These are phyloP conservation scores for Bombus consobrinus DNA, from an alignment of 1,140 invertebrate species.

Conservation along the genomic window DNA sequence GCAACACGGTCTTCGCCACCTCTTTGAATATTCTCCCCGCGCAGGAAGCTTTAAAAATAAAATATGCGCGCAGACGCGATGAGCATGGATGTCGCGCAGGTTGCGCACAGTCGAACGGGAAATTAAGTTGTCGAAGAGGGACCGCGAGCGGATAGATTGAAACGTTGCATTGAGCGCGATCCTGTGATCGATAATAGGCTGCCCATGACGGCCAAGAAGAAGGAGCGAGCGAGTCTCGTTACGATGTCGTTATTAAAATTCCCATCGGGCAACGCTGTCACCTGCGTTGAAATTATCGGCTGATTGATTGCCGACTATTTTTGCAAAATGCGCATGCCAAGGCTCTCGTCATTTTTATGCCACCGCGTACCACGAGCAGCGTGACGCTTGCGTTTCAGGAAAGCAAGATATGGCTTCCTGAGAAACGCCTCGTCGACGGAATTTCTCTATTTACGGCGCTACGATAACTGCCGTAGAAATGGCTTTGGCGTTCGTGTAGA, in stretches of 20 bases:
- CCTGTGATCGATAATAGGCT: slow-evolving; percentile 11
- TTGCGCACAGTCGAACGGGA: neutral
- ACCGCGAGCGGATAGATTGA: neutral
- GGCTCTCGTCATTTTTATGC: neutral
- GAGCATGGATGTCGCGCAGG: neutral
- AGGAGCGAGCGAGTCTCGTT: neutral
- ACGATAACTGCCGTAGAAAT: neutral
- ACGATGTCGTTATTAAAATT: slow-evolving; percentile 23
- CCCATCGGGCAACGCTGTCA: neutral
- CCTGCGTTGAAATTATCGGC: slow-evolving; percentile 15
- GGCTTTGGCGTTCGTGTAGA: neutral
- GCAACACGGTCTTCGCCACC: neutral
- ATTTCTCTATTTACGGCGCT: neutral
- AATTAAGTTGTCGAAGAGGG: slow-evolving; percentile 14
- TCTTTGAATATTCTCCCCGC: neutral
- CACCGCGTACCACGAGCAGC: neutral
- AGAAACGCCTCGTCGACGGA: neutral
- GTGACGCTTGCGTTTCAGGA: neutral
- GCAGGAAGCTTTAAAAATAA: neutral
- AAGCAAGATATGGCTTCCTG: neutral
- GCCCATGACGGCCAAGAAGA: neutral
- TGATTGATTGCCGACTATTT: slow-evolving; percentile 1
- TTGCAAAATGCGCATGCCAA: neutral
- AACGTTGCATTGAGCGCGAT: neutral
- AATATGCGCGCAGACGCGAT: neutral